Base-by-base conservation (phyloP, 2,888 invertebrate species). In the Omphaloscelis lunosa region DNA sequence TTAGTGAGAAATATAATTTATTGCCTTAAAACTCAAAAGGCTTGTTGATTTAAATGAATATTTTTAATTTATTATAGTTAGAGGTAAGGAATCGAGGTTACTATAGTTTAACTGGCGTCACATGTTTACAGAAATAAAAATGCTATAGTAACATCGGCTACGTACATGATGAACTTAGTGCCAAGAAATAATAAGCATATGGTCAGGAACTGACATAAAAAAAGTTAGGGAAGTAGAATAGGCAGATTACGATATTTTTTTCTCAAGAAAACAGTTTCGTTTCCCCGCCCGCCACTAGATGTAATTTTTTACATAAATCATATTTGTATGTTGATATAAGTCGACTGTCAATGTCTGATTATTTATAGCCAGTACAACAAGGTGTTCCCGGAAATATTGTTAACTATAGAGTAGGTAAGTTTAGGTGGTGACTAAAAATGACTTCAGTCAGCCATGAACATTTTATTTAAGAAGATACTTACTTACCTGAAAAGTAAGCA, bases 31-130 rank as follows among this genome's bases (percentile, higher is more conserved):
- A 53, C 12, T 56, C 29, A 20, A 39, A 51, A 51, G 17, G 34
- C 45, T 53, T 58, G 39, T 75, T 56, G 34, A 82, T 76, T 75
- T 45, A 59, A 5, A 59, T 45, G 20, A 76, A 15, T 58, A 58
- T 56, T 51, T 63, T 75, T 12, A 48, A 29, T 77, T 62, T 61
- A 45, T 62, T 53, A n/a, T 11, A 45, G 11, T 9, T 20, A 20
- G 34, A 27, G 9, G 23, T 45, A 39, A 62, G 11, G 12, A 39
- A 48, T 72, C n/a, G 15, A 34, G 17, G 17, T 29, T 17, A 23
- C 9, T 20, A 17, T 23, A 56, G 12, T 58, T 58, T 27, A 59
- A 71, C 53, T 48, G 3, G 56, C 2, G 8, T 34, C 2, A 48
- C n/a, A 17, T 45, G 23, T 68, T 68, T 41, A 29, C 9, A 23